Base-by-base conservation (phyloP, 2,888 invertebrate genomes). In the Callosobruchus maculatus region DNA sequence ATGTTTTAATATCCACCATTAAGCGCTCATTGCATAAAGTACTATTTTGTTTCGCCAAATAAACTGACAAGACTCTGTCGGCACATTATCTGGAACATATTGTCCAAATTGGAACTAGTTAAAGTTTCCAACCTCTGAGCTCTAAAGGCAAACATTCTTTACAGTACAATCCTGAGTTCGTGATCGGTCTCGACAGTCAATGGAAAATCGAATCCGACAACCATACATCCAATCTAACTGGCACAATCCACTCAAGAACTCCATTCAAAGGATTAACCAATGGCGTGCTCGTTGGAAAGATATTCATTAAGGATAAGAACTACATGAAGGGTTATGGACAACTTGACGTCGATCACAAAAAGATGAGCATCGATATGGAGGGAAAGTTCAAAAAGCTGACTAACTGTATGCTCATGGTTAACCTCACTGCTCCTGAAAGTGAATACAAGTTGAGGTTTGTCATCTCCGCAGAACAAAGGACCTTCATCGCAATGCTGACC, bases 351-450 rank as follows among this genome's bases (percentile, higher is more conserved):
- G 94, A 95, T 81, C 90, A 92, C 67, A 91, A 92, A 80, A 90
- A 92, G 67, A 91, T 93, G 75, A 92, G 92, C 0, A 89, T 92
- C 2, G 89, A 89, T 74, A 89, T 93, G 22, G 89, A 92, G 83
- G 93, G 91, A 89, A 79, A 77, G 66, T 80, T 83, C 69, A 91
- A 90, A 71, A 91, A 91, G 70, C 87, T 95, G 22, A 93, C 93
- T 0, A 93, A 95, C 85, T 94, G 93, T 77, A 93, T 93, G 92
- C 84, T 94, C 0, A 89, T 90, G 0, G 90, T 95, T 21, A 95
- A 95, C 84, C 90, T 94, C 2, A 94, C 94, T 0, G 94, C 94
- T 2, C 93, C 94, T 0, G 87, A 92, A 71, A 91, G 93, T 71
- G 92, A 92, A 73, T 91, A 92, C 81, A 89, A 90, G 0, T 94